Evolutionary conservation across 2,888 invertebrate genomes (phyloP), one percentile per base, ranked within the genome.

Genomic region (Pseudococcus longispinus): DNA sequence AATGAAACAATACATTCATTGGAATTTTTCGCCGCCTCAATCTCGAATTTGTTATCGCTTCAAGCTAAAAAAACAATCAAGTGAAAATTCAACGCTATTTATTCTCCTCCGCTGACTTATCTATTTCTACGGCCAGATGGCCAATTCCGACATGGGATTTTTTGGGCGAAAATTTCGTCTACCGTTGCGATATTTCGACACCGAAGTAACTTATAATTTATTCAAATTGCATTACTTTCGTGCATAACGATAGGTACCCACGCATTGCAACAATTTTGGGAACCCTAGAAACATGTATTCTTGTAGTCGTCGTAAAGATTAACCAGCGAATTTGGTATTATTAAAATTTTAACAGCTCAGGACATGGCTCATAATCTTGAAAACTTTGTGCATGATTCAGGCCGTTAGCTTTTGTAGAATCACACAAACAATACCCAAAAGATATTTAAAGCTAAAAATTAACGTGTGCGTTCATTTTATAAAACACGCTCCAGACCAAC

Each of bases 391-490:
- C 74, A 74, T 26, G 74, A 32, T 74, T 74, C 74, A 74, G 74
- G 74, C 32, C 32, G 74, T 74, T 74, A 74, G 32, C 74, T 74
- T 74, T 74, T 74, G 74, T 37, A 74, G 74, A 74, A 74, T 74
- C 74, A 74, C 74, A 74, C 74, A 74, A 74, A 74, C 74, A 74
- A 74, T 74, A 74, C 74, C 74, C 74, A 74, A 74, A 74, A 74
- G 74, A 37, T 74, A 37, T 74, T 74, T 74, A 74, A 74, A 74
- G 74, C 74, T 74, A 37, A 74, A 74, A 74, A 74, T 74, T 74
- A 74, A 74, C 74, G 74, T 32, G 74, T 65, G 26, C 65, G 37
- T 74, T 32, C 74, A 26, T 32, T 74, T 74, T 37, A 37, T 74
- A 74, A 74, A 74, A 74, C 15, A n/a, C 74, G 26, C 74, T 74